phyloP scores from a whole-genome alignment of 2,888 invertebrate genomes.

The Zelleria hepariella region DNA sequence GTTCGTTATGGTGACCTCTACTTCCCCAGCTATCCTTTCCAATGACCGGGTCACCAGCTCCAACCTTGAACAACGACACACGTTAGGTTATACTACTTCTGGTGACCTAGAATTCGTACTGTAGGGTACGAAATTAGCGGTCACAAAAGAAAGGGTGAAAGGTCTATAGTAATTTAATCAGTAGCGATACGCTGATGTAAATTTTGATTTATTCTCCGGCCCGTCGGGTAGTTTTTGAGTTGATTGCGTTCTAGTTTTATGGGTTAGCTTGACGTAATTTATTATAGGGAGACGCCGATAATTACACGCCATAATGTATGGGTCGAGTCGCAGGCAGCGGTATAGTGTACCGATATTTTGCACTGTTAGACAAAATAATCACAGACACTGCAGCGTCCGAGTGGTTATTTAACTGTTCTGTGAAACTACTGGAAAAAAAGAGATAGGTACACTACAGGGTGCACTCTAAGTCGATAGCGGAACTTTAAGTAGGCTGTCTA shows the following conservation, averaged over 20 bases:
- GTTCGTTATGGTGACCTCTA: not conserved
- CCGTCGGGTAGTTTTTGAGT: constrained; percentile 49
- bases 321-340: not conserved
- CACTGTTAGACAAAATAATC: no score
- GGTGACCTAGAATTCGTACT: not conserved
- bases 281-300: constrained; percentile 4
- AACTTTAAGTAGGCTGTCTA: no score
- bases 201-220: constrained; percentile 45
- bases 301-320: constrained; percentile 1
- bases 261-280: constrained; percentile 20
- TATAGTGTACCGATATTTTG: not conserved
- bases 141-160: not conserved
- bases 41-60: not conserved
- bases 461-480: no score
- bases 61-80: not conserved
- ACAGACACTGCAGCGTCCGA: no score
- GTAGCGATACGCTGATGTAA: constrained; percentile 18
- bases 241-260: constrained; percentile 52
- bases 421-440: no score
- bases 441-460: no score
- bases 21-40: not conserved
- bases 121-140: not conserved
- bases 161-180: not conserved
- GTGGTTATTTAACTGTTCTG: no score
- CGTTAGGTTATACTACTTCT: not conserved